Percentiles rank a stretch among this genome's conserved stretches.
phyloP scores from a whole-genome alignment of 2,888 invertebrate genomes.

The Ctena decussata region DNA sequence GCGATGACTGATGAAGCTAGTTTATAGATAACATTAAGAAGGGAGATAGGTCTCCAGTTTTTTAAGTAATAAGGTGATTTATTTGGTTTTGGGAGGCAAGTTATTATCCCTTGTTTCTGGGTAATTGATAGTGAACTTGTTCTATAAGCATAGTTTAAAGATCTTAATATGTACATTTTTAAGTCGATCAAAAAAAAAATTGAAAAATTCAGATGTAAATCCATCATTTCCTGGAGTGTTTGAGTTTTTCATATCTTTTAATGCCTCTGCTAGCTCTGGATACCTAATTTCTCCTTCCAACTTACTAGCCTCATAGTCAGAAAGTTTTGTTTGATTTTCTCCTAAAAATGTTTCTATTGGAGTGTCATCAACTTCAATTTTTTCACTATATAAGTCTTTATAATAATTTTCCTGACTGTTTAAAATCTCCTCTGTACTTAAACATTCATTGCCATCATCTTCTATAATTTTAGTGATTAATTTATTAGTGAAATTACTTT shows the following conservation, averaged over 20 bases:
- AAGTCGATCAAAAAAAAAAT: not conserved
- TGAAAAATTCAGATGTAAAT: not conserved
- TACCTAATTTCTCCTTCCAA: not conserved
- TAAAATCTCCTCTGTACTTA: not conserved
- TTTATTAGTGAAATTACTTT: not conserved
- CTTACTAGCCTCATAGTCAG: not conserved
- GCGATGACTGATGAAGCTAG: not conserved
- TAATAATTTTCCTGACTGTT: not conserved
- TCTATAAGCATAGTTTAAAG: not conserved
- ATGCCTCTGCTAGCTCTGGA: not conserved
- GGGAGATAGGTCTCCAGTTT: not conserved
- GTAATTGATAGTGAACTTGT: not conserved
- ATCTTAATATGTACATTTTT: not conserved
- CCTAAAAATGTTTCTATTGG: not conserved
- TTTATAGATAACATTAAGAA: not conserved
- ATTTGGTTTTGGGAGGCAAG: not conserved
- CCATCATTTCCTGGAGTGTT: constrained; percentile 3
- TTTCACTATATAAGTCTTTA: not conserved
- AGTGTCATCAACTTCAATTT: not conserved
- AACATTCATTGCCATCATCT: not conserved
- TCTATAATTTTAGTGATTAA: not conserved
- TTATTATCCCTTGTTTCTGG: not conserved
- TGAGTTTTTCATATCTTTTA: not conserved
- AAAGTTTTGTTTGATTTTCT: not conserved
- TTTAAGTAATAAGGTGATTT: not conserved